A percentile compares a stretch with the other conserved stretches of the same genome.
These are phyloP conservation scores for Falco cherrug DNA, from an alignment of 2,797 vertebrate species.

Conservation along the genomic window DNA sequence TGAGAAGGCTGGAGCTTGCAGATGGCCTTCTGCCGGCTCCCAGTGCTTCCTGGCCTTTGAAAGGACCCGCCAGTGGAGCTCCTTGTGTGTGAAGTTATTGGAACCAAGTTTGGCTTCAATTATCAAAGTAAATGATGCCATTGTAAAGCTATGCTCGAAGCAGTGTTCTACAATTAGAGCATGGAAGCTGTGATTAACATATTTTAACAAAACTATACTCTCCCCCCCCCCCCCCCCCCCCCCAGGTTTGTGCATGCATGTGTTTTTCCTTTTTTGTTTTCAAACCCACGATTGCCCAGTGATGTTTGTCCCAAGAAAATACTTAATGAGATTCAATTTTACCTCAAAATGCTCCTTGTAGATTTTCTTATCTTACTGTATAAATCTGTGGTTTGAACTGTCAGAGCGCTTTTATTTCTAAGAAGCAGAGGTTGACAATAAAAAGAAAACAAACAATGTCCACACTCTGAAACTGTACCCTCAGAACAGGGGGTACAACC, in stretches of 20 bases:
- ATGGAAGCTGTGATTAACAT: conserved; percentile 6
- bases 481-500: neutral
- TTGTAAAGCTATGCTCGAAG: conserved; percentile 74
- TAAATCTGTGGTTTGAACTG: neutral
- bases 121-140: conserved; percentile 82
- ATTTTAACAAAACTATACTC: conserved; percentile 20
- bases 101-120: conserved; percentile 78
- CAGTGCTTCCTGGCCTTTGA: conserved; percentile 83
- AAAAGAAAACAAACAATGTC: neutral
- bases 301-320: neutral
- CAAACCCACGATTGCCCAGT: neutral
- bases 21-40: conserved; percentile 80
- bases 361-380: neutral
- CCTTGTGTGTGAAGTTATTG: conserved; percentile 56
- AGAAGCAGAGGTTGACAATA: neutral
- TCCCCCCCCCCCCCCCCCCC: neutral
- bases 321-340: neutral
- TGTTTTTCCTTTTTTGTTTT: neutral
- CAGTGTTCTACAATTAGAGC: conserved; percentile 45
- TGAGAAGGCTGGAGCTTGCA: conserved; percentile 78
- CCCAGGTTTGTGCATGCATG: neutral
- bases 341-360: neutral
- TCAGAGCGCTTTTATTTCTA: neutral
- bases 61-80: conserved; percentile 77
- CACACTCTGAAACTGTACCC: neutral